Base-by-base conservation (phyloP, 2,797 vertebrate species). In the Cynodonichthys magdalenae region DNA sequence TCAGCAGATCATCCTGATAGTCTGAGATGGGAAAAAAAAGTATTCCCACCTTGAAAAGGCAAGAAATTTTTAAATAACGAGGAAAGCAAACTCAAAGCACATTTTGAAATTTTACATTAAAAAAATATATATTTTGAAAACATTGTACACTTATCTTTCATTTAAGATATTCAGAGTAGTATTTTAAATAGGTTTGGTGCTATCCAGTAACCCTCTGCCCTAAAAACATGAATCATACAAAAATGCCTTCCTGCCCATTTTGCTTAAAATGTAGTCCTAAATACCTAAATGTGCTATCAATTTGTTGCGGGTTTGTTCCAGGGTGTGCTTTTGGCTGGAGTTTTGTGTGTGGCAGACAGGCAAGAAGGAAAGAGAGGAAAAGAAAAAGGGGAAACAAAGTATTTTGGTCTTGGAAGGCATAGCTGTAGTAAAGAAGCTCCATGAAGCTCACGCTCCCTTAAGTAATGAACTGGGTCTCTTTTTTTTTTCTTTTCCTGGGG, bases 211-310 rank as follows among this genome's bases (percentile, higher is more conserved):
- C 68, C 39, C 46, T 46, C 46, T n/a, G 59, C 36, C 45, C 62
- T 74, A 3, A 57, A 75, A 80, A 79, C 66, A 75, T 66, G 53
- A 74, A 79, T 84, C 69, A 29, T 55, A 75, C 27, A 59, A 50
- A 45, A 74, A 69, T 70, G 36, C 48, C 6, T 62, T 57, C 63
- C 51, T 45, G 60, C 36, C 54, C 63, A 54, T 76, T 80, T 63
- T 66, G 51, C 48, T 82, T 17, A 63, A 81, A 81, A 81, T 67
- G 71, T 73, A 76, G 82, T 81, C 72, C 64, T 66, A 69, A 83
- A 83, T 82, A 63, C 63, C 71, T 82, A 81, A 90, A 86, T 86
- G 85, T 90, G 80, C 80, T 87, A 81, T 88, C 77, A 85, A 71
- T 89, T 87, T 88, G 80, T 82, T 83, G 84, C 15, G 69, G 81